Evolutionary conservation across 2,888 invertebrate species (phyloP).

Genomic region (Saturnia japonica): DNA sequence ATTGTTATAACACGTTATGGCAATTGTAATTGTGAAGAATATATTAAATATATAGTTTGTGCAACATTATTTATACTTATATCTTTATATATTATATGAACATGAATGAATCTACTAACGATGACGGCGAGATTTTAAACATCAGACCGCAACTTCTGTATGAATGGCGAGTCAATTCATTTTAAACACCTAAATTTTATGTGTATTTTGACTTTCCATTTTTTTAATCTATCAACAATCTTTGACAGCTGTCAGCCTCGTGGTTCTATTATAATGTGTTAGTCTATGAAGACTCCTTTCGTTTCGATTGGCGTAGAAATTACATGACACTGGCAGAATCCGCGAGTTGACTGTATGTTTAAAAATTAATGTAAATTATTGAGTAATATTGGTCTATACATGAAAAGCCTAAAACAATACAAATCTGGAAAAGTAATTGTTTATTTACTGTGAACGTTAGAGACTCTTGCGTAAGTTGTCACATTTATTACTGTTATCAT

Average conservation of each 20-base stretch:
- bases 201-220: not conserved
- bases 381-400: too few species aligned
- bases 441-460: too few species aligned
- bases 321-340: too few species aligned
- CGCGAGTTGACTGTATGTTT: too few species aligned
- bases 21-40: not conserved
- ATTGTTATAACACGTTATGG: not conserved
- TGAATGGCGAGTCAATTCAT: not conserved
- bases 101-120: not conserved
- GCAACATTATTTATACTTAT: constrained; percentile 3
- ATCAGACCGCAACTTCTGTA: not conserved
- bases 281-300: too few species aligned
- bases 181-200: too few species aligned
- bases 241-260: not conserved
- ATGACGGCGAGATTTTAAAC: not conserved
- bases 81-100: not conserved
- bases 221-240: not conserved
- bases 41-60: not conserved
- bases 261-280: not conserved
- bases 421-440: too few species aligned
- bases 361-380: too few species aligned
- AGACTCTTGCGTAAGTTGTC: too few species aligned
- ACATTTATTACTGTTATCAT: too few species aligned
- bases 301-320: too few species aligned
- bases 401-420: too few species aligned